Percentiles rank a stretch among this genome's conserved stretches.
phyloP scores from a whole-genome alignment of 2,113 vertebrate species.

The Myrmecophaga tridactyla region DNA sequence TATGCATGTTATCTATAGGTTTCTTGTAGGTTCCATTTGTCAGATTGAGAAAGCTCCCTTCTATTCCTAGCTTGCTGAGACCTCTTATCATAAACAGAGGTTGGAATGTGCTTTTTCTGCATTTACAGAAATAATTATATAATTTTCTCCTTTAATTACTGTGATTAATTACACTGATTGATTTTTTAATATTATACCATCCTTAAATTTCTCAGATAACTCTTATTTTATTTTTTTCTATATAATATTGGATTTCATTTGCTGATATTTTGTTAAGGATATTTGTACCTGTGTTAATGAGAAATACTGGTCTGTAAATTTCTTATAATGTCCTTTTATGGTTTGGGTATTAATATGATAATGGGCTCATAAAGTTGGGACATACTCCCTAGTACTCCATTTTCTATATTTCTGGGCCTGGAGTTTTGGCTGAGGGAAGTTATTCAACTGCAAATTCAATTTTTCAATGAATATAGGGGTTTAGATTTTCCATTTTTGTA shows the following conservation, averaged over 20 bases:
- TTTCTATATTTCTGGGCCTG: too few relatives aligned
- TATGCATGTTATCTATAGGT: not conserved
- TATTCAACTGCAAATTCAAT: not conserved
- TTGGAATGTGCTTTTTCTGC: not conserved
- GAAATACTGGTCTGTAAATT: not conserved
- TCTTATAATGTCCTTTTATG: not conserved
- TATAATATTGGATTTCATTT: not conserved
- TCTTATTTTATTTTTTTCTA: not conserved
- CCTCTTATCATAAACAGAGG: not conserved
- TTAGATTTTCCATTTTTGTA: not conserved
- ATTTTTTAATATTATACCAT: not conserved
- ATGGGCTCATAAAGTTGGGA: not conserved
- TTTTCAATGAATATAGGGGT: not conserved
- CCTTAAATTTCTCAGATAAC: not conserved
- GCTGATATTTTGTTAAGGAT: not conserved
- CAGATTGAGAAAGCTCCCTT: not conserved
- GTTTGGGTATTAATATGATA: not conserved
- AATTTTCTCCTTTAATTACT: not conserved
- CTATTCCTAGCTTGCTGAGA: not conserved
- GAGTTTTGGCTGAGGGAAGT: too few relatives aligned
- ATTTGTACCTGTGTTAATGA: not conserved
- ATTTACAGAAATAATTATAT: not conserved
- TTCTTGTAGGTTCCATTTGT: not conserved
- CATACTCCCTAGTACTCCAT: too few relatives aligned
- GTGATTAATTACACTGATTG: not conserved